Evolutionary conservation across 2,113 vertebrate species (phyloP).

Genomic region (Peromyscus maniculatus): DNA sequence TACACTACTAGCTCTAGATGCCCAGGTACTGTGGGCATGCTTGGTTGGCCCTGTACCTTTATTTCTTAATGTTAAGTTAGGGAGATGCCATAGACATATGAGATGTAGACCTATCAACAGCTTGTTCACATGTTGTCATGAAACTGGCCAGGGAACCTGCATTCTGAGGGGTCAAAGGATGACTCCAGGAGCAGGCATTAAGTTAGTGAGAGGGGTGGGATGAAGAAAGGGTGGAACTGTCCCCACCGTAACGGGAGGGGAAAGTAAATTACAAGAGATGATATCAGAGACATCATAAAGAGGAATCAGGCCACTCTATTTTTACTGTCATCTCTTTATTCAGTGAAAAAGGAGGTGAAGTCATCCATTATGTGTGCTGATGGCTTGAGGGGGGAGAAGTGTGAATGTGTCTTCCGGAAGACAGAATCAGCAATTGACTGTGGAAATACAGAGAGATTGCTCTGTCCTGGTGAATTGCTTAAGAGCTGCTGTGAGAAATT

Average conservation of each 20-base stretch:
- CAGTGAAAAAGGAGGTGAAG: background rate
- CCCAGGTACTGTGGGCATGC: background rate
- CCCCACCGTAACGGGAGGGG: background rate
- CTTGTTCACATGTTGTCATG: background rate
- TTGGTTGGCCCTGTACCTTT: background rate
- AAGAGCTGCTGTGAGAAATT: background rate
- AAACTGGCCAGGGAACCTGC: background rate
- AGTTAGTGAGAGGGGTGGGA: background rate
- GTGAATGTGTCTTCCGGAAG: slow-evolving; percentile 37
- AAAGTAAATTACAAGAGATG: background rate
- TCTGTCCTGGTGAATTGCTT: background rate
- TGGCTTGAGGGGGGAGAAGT: background rate
- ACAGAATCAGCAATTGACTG: background rate
- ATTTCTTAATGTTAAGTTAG: background rate
- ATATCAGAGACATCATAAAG: background rate
- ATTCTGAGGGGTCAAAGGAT: background rate
- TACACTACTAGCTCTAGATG: background rate
- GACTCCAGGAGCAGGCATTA: background rate
- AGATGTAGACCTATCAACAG: background rate
- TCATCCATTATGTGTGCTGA: background rate
- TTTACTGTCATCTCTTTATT: background rate
- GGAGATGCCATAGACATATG: background rate
- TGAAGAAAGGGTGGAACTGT: background rate
- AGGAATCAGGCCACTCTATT: background rate
- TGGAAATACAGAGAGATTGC: background rate